Percentiles rank a stretch among this genome's conserved stretches.
phyloP scores from a whole-genome alignment of 1,140 invertebrate species.

The Thalassaphorura encarpata region DNA sequence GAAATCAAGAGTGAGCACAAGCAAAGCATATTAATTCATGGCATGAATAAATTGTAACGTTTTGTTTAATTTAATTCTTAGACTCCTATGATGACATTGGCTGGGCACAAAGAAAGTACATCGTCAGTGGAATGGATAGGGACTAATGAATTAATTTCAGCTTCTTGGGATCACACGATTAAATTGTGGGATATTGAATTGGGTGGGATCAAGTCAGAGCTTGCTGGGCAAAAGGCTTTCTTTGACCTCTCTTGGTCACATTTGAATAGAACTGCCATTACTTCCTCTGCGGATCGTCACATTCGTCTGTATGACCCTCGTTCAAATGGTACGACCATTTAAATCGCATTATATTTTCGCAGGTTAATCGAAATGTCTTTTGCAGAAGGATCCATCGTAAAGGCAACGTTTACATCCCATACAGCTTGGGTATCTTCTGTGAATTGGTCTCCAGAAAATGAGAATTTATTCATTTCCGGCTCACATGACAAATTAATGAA shows the following conservation, averaged over 20 bases:
- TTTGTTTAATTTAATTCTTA: slow-evolving; percentile 39
- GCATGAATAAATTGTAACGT: no score
- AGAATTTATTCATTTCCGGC: slow-evolving; percentile 84
- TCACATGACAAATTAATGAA: slow-evolving; percentile 85
- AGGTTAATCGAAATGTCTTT: slow-evolving; percentile 32
- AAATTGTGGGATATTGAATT: slow-evolving; percentile 87
- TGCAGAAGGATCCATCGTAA: slow-evolving; percentile 74
- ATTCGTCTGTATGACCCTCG: slow-evolving; percentile 84
- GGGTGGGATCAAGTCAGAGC: slow-evolving; percentile 66
- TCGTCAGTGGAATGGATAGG: slow-evolving; percentile 75
- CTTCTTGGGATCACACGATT: slow-evolving; percentile 91
- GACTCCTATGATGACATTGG: slow-evolving; percentile 75
- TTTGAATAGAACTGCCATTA: slow-evolving; percentile 59
- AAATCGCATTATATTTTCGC: neutral
- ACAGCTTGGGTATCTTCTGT: slow-evolving; percentile 83
- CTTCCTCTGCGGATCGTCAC: slow-evolving; percentile 80
- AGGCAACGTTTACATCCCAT: slow-evolving; percentile 80
- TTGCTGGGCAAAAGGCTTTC: slow-evolving; percentile 80
- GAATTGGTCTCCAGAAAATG: slow-evolving; percentile 73
- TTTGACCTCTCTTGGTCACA: slow-evolving; percentile 73
- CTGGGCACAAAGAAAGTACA: slow-evolving; percentile 85
- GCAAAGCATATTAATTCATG: no score
- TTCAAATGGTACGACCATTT: slow-evolving; percentile 54
- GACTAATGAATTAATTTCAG: slow-evolving; percentile 60
- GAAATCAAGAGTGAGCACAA: no score